Percentiles rank a stretch among this genome's conserved stretches.
Conservation (phyloP, 2,797 vertebrate genomes). For the Avahi laniger region DNA sequence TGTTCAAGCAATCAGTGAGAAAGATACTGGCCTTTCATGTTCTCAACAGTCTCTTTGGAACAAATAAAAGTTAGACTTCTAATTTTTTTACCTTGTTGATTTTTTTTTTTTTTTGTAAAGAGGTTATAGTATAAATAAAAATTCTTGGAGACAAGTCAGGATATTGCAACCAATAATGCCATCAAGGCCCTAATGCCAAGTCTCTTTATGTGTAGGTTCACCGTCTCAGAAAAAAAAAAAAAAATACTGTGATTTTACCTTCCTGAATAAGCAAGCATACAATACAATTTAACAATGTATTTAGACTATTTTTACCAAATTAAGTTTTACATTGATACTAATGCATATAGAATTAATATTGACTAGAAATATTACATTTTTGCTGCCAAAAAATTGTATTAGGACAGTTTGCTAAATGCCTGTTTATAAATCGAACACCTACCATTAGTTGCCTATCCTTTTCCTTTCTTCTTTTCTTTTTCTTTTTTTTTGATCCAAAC, state of each 20-base stretch:
- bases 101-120: not conserved
- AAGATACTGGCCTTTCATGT: conserved; percentile 45
- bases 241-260: not conserved
- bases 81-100: conserved; percentile 5
- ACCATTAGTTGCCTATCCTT: not conserved
- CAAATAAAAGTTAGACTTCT: conserved; percentile 11
- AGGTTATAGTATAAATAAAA: conserved; percentile 5
- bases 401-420: not conserved
- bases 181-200: not conserved
- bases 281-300: not conserved
- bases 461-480: not conserved
- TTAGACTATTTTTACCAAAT: not conserved
- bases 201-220: not conserved
- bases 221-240: not conserved
- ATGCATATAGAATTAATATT: not conserved
- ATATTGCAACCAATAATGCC: not conserved
- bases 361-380: conserved; percentile 15
- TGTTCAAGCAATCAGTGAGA: conserved; percentile 64
- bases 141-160: not conserved
- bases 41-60: conserved; percentile 30
- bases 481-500: not conserved
- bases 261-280: not conserved
- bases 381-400: not conserved
- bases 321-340: not conserved
- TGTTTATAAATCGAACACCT: not conserved